phyloP scores from a whole-genome alignment of 2,113 vertebrate species.

The Potamarius usumacintae region DNA sequence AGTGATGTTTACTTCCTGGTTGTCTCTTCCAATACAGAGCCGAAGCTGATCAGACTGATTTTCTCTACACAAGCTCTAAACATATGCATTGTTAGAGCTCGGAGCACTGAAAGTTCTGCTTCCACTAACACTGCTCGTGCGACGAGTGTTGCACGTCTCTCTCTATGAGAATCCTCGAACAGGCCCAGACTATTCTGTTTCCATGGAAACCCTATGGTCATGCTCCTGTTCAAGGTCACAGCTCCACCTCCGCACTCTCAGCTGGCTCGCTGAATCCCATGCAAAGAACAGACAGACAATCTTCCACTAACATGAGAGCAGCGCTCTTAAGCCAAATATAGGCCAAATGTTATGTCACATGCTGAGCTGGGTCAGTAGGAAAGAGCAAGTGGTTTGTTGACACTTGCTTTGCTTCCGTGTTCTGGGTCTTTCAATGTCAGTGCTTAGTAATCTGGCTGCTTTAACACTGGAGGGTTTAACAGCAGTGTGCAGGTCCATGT shows the following conservation, averaged over 20 bases:
- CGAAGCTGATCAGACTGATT: neutral
- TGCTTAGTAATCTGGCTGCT: neutral
- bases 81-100: neutral
- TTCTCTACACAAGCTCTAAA: neutral
- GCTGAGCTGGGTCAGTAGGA: neutral
- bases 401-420: neutral
- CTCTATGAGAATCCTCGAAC: neutral
- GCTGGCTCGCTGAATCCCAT: neutral
- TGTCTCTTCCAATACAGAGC: neutral
- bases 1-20: neutral
- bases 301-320: neutral
- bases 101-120: neutral
- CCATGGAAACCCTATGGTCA: conserved; percentile 36
- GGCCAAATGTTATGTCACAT: neutral
- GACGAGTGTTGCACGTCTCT: neutral
- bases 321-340: neutral
- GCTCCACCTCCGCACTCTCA: conserved; percentile 12
- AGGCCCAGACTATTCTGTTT: conserved; percentile 2
- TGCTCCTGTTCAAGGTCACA: conserved; percentile 38
- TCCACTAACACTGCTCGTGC: neutral
- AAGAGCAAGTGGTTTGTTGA: neutral
- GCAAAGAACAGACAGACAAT: neutral
- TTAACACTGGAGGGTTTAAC: neutral
- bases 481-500: neutral
- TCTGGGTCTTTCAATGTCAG: neutral